These are phyloP conservation scores for Varanus salvator DNA, from an alignment of 2,113 vertebrate genomes.

Conservation along the genomic window DNA sequence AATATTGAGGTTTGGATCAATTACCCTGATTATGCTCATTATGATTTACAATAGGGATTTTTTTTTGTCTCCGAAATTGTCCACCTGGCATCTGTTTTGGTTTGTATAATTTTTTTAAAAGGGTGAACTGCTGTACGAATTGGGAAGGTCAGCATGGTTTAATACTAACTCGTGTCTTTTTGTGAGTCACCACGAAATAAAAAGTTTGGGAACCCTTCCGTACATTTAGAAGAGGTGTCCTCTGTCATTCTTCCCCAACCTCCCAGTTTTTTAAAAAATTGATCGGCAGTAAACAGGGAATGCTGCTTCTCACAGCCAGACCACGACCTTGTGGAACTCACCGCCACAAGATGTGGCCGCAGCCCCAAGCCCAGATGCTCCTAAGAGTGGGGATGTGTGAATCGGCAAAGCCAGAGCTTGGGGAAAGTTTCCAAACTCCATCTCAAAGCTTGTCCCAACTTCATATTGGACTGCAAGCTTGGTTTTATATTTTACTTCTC, in stretches of 20 bases:
- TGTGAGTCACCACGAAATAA: conserved; percentile 95
- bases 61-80: conserved; percentile 53
- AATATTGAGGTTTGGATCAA: background rate
- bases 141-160: conserved; percentile 83
- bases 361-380: too few relatives aligned
- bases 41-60: background rate
- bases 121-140: conserved; percentile 86
- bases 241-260: conserved; percentile 10
- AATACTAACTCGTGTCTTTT: conserved; percentile 93
- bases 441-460: too few relatives aligned
- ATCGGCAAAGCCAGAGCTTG: too few relatives aligned
- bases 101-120: conserved; percentile 19
- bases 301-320: too few relatives aligned
- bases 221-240: conserved; percentile 46
- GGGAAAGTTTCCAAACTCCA: too few relatives aligned
- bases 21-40: background rate
- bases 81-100: conserved; percentile 78
- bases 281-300: too few relatives aligned
- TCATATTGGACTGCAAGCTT: too few relatives aligned
- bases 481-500: too few relatives aligned
- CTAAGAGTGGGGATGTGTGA: too few relatives aligned
- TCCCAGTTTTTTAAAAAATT: accelerated
- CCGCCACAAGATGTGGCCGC: too few relatives aligned
- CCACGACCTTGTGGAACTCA: too few relatives aligned
- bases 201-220: conserved; percentile 80